Conservation (phyloP, 1,140 invertebrate species). For the Papilio aristodemus region DNA sequence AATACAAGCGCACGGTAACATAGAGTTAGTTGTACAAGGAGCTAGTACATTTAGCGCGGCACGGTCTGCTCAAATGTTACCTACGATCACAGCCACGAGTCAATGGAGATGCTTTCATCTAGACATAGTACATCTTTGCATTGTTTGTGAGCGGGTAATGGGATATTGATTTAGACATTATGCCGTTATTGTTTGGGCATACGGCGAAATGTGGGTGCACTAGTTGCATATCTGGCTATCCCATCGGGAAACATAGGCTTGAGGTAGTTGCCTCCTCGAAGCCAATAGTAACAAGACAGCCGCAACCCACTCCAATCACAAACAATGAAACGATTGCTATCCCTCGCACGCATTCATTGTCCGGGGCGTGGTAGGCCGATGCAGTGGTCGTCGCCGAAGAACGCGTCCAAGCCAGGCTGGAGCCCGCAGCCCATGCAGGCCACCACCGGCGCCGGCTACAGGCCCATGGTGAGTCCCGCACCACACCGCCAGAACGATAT, state of each 20-base stretch:
- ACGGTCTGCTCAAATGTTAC: neutral
- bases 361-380: constrained; percentile 82
- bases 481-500: neutral
- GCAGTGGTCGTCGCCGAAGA: constrained; percentile 94
- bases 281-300: neutral
- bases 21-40: neutral
- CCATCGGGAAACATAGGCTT: neutral
- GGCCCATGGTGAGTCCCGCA: constrained; percentile 87
- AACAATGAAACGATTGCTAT: constrained; percentile 1
- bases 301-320: neutral
- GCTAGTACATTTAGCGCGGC: neutral
- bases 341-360: constrained; percentile 26
- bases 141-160: neutral
- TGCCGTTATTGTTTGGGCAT: too few relatives aligned
- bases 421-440: constrained; percentile 92
- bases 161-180: neutral
- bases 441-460: constrained; percentile 90
- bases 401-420: constrained; percentile 90
- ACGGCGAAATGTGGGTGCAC: too few relatives aligned
- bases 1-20: constrained; percentile 2
- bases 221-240: too few relatives aligned
- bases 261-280: too few relatives aligned
- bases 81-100: neutral
- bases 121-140: neutral
- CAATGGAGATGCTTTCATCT: constrained; percentile 32